Evolutionary conservation across 1,140 invertebrate genomes (phyloP).

Genomic region (Hylyphantes graminicola): DNA sequence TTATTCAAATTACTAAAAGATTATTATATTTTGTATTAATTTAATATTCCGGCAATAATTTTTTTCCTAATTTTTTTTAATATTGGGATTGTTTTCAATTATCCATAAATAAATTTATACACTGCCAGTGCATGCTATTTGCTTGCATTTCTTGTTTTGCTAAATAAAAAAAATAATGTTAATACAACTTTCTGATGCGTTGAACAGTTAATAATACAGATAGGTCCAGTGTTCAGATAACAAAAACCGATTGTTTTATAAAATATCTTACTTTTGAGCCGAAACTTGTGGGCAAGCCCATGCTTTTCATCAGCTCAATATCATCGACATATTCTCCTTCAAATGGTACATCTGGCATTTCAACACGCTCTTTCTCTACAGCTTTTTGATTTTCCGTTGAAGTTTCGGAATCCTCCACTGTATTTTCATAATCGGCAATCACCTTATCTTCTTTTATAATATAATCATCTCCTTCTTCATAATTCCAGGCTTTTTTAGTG

Average conservation of each 20-base stretch:
- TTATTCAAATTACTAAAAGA: too few species aligned
- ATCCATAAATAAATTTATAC: neutral
- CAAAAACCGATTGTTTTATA: neutral
- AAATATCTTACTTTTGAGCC: slow-evolving; percentile 2
- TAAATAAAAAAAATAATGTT: neutral
- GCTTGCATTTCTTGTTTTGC: neutral
- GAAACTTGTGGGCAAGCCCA: slow-evolving; percentile 41
- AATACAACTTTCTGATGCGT: too few species aligned
- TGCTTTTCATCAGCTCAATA: slow-evolving; percentile 42
- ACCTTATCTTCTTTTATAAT: neutral
- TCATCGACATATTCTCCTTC: slow-evolving; percentile 21
- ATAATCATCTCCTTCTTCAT: slow-evolving; percentile 4
- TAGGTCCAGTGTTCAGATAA: neutral
- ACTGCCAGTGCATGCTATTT: neutral
- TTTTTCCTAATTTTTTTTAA: neutral
- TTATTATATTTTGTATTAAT: too few species aligned
- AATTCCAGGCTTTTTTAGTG: neutral
- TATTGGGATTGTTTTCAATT: neutral
- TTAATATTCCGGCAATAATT: neutral
- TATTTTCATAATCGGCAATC: neutral
- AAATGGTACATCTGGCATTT: slow-evolving; percentile 11
- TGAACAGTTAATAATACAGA: neutral
- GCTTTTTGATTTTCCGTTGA: neutral
- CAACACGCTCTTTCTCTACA: neutral
- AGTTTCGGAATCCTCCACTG: neutral